phyloP scores from a whole-genome alignment of 2,113 vertebrate genomes.

The Pholis gunnellus region DNA sequence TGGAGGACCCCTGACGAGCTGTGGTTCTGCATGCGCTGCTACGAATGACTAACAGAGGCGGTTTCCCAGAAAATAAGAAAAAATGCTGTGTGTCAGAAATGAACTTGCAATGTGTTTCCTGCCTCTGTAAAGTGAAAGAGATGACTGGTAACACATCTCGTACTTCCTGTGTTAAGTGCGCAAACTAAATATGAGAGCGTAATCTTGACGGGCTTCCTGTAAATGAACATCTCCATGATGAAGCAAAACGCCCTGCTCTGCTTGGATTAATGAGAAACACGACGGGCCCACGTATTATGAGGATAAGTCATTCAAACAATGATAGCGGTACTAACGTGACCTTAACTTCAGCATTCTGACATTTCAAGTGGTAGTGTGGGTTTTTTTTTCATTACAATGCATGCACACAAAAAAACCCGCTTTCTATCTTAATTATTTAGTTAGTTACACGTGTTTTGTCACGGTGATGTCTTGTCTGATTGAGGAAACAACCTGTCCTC shows the following conservation, averaged over 20 bases:
- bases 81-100: slow-evolving; percentile 29
- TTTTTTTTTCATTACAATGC: background rate
- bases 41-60: slow-evolving; percentile 45
- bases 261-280: background rate
- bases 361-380: background rate
- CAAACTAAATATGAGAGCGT: background rate
- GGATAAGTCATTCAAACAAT: background rate
- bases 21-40: slow-evolving; percentile 41
- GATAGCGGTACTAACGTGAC: background rate
- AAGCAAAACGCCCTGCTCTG: background rate
- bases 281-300: background rate
- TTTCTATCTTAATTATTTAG: background rate
- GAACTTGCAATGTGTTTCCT: slow-evolving; percentile 47
- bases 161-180: slow-evolving; percentile 42
- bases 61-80: slow-evolving; percentile 37
- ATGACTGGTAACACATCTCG: slow-evolving; percentile 11
- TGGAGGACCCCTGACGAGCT: slow-evolving; percentile 37
- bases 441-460: slow-evolving; percentile 9
- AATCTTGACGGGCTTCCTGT: slow-evolving; percentile 12
- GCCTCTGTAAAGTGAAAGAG: slow-evolving; percentile 25
- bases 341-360: background rate
- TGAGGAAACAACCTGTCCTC: slow-evolving; percentile 58
- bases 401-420: background rate
- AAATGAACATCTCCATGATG: background rate
- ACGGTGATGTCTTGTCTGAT: slow-evolving; percentile 11